These are phyloP conservation scores for Psylliodes chrysocephalus DNA, from an alignment of 2,888 invertebrate species.

Conservation along the genomic window DNA sequence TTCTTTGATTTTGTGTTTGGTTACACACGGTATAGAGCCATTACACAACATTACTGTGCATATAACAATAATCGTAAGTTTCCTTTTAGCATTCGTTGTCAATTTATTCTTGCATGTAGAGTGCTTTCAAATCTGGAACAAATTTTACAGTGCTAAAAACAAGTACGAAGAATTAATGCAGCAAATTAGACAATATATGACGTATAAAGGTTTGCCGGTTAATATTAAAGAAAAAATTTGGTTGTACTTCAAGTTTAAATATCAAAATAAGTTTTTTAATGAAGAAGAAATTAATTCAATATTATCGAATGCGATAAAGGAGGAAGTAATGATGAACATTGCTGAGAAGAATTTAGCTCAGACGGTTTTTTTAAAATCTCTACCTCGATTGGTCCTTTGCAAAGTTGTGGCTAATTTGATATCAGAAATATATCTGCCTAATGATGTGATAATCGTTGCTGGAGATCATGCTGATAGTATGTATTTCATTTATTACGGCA, in stretches of 20 bases:
- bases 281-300: conserved; percentile 58
- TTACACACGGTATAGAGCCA: neutral
- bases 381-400: conserved; percentile 22
- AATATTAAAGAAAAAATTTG: conserved; percentile 58
- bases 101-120: conserved; percentile 37
- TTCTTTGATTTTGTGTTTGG: neutral
- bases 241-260: conserved; percentile 61
- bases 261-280: conserved; percentile 61
- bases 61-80: neutral
- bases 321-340: conserved; percentile 7
- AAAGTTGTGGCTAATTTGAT: conserved; percentile 23
- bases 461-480: conserved; percentile 13
- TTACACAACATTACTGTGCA: neutral
- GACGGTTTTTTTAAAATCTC: conserved; percentile 19
- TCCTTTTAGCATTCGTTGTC: neutral
- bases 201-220: conserved; percentile 62
- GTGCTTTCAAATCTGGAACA: conserved; percentile 51
- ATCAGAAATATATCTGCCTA: conserved; percentile 30
- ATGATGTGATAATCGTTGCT: conserved; percentile 22
- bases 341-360: neutral
- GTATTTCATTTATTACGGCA: conserved; percentile 35
- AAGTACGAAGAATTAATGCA: conserved; percentile 55
- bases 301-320: conserved; percentile 7
- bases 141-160: conserved; percentile 49
- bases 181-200: conserved; percentile 63